Evolutionary conservation across 2,797 vertebrate genomes (phyloP).

Genomic region (Lagocephalus sceleratus): DNA sequence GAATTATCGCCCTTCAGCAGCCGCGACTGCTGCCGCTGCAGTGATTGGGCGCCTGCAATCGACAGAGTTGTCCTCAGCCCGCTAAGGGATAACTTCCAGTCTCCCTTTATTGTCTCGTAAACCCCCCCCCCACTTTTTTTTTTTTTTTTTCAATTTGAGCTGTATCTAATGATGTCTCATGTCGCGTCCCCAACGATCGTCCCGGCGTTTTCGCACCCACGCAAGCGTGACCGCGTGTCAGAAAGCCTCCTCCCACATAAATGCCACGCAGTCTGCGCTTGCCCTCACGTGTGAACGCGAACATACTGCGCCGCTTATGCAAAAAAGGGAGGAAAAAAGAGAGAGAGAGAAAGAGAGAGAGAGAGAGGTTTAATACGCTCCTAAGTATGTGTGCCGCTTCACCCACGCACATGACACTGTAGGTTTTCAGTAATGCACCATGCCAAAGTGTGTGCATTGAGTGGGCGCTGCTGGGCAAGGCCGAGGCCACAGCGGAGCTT

Average conservation of each 20-base stretch:
- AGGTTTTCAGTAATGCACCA: constrained; percentile 30
- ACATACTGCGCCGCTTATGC: constrained; percentile 45
- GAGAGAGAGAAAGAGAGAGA: too few species aligned
- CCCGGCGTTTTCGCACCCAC: constrained; percentile 10
- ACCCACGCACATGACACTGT: constrained; percentile 57
- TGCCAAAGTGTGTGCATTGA: constrained; percentile 49
- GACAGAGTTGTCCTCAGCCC: constrained; percentile 37
- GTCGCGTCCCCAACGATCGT: neutral
- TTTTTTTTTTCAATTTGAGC: constrained; percentile 25
- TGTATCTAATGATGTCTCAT: constrained; percentile 41
- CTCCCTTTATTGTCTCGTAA: constrained; percentile 24
- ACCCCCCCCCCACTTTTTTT: constrained; percentile 14
- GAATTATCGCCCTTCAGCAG: constrained; percentile 64
- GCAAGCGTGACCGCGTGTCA: constrained; percentile 3
- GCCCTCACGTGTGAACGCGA: constrained; percentile 24
- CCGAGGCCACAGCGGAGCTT: constrained; percentile 42
- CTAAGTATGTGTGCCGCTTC: constrained; percentile 48
- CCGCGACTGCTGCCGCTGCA: constrained; percentile 2
- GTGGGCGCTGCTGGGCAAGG: constrained; percentile 60
- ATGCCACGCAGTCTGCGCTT: constrained; percentile 9
- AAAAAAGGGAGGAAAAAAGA: constrained; percentile 12
- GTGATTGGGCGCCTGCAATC: constrained; percentile 39
- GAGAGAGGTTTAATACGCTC: constrained; percentile 29
- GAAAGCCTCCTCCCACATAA: constrained; percentile 20
- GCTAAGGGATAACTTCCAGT: constrained; percentile 31